Percentiles rank a stretch among this genome's conserved stretches.
Evolutionary conservation across 2,113 vertebrate genomes (phyloP).

Genomic region (Pelecanus crispus): DNA sequence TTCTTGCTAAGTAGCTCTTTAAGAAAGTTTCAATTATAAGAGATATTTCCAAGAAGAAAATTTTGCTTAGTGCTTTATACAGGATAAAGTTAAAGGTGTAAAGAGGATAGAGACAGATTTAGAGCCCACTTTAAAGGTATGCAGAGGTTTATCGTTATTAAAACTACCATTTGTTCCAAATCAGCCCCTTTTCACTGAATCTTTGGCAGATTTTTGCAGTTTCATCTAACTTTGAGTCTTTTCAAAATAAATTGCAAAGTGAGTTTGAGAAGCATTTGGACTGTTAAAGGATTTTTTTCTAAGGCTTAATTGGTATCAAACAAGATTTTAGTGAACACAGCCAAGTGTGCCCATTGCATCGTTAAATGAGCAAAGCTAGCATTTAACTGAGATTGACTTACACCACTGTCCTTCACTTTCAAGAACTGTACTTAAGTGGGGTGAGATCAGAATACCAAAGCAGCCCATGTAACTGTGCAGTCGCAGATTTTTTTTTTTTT

Average conservation of each 20-base stretch:
- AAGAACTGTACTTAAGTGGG: conserved; percentile 31
- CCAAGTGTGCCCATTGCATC: conserved; percentile 34
- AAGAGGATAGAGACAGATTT: conserved; percentile 53
- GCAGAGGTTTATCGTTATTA: conserved; percentile 15
- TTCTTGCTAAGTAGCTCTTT: neutral
- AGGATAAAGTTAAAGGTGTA: conserved; percentile 43
- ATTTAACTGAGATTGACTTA: conserved; percentile 47
- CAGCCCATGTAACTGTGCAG: neutral
- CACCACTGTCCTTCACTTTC: conserved; percentile 35
- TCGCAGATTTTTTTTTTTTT: neutral
- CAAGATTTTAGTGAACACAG: conserved; percentile 53
- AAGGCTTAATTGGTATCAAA: conserved; percentile 62
- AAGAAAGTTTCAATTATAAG: conserved; percentile 28
- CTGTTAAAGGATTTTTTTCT: conserved; percentile 36
- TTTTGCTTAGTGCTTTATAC: neutral
- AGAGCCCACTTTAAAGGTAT: neutral
- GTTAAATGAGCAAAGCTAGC: conserved; percentile 43
- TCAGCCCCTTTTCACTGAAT: neutral
- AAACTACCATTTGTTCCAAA: conserved; percentile 25
- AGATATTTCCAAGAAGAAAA: neutral
- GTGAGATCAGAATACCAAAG: conserved; percentile 63
- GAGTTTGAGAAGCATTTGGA: conserved; percentile 11
- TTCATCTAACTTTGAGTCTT: conserved; percentile 31
- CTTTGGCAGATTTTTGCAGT: conserved; percentile 17
- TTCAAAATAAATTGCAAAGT: conserved; percentile 41